Evolutionary conservation across 2,888 invertebrate species (phyloP), one percentile per base, ranked within the genome.

Genomic region (Acrocera orbiculus): DNA sequence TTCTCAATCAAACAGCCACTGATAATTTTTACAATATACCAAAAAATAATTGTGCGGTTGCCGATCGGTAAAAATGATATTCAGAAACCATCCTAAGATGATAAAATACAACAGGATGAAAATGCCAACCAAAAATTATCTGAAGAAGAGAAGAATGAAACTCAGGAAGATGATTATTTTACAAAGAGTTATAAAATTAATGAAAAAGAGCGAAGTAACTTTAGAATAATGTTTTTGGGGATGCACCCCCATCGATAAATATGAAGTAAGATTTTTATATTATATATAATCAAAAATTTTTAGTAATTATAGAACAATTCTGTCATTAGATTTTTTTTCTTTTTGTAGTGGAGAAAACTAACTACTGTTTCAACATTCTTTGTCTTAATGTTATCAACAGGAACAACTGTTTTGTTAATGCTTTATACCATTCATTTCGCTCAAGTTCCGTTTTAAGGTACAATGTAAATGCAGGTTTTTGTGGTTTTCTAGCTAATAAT

Each of bases 181-280:
- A 58, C 56, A 17, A 55, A 57, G 42, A 57, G 54, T 37, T 60
- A 60, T 43, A 49, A 55, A 23, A 43, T 47, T 20, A 56, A 56
- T 38, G 51, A 49, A 30, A 39, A 46, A 10, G 52, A 54, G 28
- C 49, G 54, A 4, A n/a, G n/a, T n/a, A n/a, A n/a, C n/a, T 42
- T 29, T 41, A 24, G 30, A 44, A 41, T 27, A 38, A 44, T 27
- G 45, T 45, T 31, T 47, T 48, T 40, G 39, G 47, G 6, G 48
- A 48, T 34, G 44, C 43, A 16, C 48, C 48, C 14, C 42, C 42
- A 10, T 22, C 37, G n/a, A n/a, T 44, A 23, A 42, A 44, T 30
- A 39, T 41, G 36, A 38, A 38, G 39, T 42, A 38, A 40, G 27
- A 37, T 11, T n/a, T 10, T 1, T 4, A n/a, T n/a, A n/a, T n/a